phyloP scores from a whole-genome alignment of 2,888 invertebrate genomes.

The Pachycephus smyrnensis region DNA sequence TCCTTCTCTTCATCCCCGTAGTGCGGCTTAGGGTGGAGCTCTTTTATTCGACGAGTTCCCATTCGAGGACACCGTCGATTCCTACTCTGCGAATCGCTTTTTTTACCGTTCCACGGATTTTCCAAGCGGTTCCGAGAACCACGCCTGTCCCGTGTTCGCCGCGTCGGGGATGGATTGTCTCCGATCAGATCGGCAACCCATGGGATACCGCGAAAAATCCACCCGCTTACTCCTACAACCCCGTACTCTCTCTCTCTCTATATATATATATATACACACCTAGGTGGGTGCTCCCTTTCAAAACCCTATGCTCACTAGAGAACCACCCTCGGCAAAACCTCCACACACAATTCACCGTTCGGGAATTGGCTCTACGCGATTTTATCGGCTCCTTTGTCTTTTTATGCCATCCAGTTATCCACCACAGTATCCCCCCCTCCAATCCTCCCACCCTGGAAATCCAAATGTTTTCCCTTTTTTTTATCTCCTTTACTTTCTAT shows the following conservation, averaged over 20 bases:
- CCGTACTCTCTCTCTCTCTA: no score
- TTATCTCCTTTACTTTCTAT: conserved; percentile 1
- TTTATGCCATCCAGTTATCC: conserved; percentile 20
- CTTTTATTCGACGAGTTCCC: conserved; percentile 11
- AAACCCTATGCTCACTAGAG: no score
- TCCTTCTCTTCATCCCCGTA: not conserved
- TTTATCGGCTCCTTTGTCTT: conserved; percentile 29
- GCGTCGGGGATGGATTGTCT: conserved; percentile 50
- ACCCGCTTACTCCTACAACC: conserved; percentile 1
- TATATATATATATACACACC: no score
- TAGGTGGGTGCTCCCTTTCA: no score
- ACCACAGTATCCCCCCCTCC: conserved; percentile 1
- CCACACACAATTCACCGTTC: conserved; percentile 15
- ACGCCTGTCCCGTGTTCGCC: conserved; percentile 50
- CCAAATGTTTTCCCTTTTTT: conserved; percentile 7
- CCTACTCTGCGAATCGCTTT: conserved; percentile 16
- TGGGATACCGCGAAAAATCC: conserved; percentile 38
- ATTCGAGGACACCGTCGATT: conserved; percentile 18
- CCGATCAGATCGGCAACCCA: conserved; percentile 38
- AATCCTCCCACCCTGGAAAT: no score
- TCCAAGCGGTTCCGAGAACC: conserved; percentile 41
- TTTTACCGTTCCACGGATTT: conserved; percentile 31
- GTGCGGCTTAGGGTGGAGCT: conserved; percentile 10
- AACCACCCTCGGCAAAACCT: conserved; percentile 8
- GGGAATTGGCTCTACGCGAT: conserved; percentile 25